phyloP scores from a whole-genome alignment of 2,113 vertebrate genomes.

The Sterna hirundo region DNA sequence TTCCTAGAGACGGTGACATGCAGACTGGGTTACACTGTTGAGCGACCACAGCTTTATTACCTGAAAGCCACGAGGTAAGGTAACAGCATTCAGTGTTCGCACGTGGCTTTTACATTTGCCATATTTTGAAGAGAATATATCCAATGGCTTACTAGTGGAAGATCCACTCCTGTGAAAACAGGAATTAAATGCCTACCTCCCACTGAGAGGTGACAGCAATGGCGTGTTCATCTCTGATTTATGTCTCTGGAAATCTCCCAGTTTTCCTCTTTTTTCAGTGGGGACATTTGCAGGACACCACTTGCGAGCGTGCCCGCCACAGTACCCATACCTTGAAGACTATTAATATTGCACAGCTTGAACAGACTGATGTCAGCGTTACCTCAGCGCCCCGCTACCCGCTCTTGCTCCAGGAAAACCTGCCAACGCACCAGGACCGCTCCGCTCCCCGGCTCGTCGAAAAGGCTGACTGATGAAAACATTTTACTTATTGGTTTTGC shows the following conservation, averaged over 20 bases:
- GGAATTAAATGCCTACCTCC: background rate
- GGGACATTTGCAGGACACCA: background rate
- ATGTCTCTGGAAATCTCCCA: background rate
- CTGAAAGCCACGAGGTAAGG: background rate
- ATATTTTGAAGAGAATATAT: background rate
- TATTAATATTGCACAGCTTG: background rate
- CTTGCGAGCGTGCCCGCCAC: background rate
- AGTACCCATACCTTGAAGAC: background rate
- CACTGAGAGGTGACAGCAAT: background rate
- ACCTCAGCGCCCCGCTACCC: background rate
- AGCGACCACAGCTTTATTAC: background rate
- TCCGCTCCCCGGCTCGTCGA: background rate
- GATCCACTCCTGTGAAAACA: background rate
- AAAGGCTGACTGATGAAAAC: background rate
- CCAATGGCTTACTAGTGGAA: background rate
- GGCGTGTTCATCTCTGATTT: background rate
- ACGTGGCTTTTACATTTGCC: rapidly evolving
- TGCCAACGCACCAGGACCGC: background rate
- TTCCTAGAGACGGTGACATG: background rate
- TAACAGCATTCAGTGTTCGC: background rate
- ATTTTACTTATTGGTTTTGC: background rate
- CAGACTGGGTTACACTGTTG: rapidly evolving
- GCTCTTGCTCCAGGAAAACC: background rate
- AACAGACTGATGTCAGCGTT: background rate
- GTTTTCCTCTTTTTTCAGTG: background rate